phyloP scores from a whole-genome alignment of 2,113 vertebrate species.

The Microtus oregoni region DNA sequence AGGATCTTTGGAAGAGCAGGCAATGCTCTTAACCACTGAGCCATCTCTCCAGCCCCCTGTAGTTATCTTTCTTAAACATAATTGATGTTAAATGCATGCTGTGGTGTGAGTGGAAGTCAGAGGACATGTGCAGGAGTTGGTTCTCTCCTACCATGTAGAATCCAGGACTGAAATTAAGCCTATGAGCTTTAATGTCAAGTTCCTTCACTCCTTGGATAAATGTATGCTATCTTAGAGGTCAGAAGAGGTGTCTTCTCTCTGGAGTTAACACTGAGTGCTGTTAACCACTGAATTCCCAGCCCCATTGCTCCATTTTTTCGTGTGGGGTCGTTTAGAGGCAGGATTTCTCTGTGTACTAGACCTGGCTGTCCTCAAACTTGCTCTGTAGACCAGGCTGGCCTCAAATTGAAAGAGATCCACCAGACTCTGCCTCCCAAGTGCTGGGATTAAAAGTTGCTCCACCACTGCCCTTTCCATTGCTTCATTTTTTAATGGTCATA shows the following conservation, averaged over 20 bases:
- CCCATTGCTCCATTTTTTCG: neutral
- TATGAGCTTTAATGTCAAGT: neutral
- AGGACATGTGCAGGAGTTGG: neutral
- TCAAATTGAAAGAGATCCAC: too few relatives aligned
- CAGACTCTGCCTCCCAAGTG: too few relatives aligned
- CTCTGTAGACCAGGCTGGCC: too few relatives aligned
- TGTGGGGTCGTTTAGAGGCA: too few relatives aligned
- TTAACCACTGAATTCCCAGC: too few relatives aligned
- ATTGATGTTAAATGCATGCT: neutral
- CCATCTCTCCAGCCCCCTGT: neutral
- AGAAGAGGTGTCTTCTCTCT: neutral
- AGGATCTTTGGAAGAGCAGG: too few relatives aligned
- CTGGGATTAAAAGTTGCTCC: too few relatives aligned
- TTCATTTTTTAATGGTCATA: neutral
- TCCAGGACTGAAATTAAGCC: neutral
- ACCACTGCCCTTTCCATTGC: too few relatives aligned
- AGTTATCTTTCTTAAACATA: slow-evolving; percentile 1
- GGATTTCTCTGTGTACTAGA: too few relatives aligned
- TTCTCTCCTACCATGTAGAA: neutral
- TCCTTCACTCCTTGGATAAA: neutral
- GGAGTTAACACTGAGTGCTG: neutral
- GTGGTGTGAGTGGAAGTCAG: neutral
- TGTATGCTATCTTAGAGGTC: too few relatives aligned
- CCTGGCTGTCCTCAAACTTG: too few relatives aligned
- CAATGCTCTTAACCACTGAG: too few relatives aligned